These are phyloP conservation scores for Agelas oroides DNA, from an alignment of 37 sponge, comb jelly and placozoan species.

Conservation along the genomic window DNA sequence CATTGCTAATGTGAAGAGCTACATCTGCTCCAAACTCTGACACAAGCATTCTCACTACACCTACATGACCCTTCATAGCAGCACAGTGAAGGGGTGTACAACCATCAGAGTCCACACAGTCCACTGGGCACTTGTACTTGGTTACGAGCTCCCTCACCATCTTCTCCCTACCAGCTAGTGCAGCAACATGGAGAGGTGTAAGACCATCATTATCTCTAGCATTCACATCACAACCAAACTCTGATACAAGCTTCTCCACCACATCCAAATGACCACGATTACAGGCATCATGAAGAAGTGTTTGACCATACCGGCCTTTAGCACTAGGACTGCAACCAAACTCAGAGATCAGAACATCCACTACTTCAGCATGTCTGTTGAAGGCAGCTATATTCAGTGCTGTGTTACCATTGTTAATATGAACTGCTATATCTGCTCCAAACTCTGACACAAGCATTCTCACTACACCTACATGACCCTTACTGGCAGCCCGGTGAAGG, in stretches of 20 bases:
- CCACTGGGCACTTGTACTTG: background rate
- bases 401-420: conserved; percentile 3
- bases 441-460: background rate
- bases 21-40: conserved; percentile 3
- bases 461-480: conserved; percentile 6
- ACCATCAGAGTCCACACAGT: background rate
- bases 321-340: background rate
- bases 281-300: background rate
- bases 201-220: background rate
- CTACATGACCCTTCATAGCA: background rate
- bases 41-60: conserved; percentile 1
- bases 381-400: conserved; percentile 12
- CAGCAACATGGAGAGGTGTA: conserved; percentile 9
- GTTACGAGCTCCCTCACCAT: conserved; percentile 2
- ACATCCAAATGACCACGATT: background rate
- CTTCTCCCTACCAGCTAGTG: background rate
- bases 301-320: background rate
- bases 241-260: background rate
- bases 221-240: conserved; percentile 1
- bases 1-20: background rate
- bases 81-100: conserved; percentile 4
- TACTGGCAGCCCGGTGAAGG: conserved; percentile 1
- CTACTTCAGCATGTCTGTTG: background rate
- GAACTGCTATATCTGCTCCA: background rate
- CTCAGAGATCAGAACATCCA: background rate